phyloP scores from a whole-genome alignment of 2,113 vertebrate species.

The Forbesichthys papilliferus region DNA sequence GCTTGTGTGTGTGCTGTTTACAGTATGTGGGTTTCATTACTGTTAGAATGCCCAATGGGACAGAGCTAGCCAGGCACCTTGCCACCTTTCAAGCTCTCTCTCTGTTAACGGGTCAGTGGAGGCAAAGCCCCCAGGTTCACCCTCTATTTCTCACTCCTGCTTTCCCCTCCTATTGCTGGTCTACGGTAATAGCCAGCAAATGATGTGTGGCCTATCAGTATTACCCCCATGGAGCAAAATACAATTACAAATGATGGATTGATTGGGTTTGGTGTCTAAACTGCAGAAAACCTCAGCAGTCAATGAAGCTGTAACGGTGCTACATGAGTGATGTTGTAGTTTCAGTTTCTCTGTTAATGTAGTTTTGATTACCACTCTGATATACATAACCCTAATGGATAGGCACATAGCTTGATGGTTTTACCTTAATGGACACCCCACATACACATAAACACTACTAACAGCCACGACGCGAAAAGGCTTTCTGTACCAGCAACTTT shows the following conservation, averaged over 20 bases:
- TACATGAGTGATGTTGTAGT: not conserved
- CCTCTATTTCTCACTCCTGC: not conserved
- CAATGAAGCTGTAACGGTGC: not conserved
- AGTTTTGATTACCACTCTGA: not conserved
- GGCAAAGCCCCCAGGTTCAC: slow-evolving; percentile 24
- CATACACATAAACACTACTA: too few relatives aligned
- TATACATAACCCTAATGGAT: not conserved
- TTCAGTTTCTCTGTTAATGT: not conserved
- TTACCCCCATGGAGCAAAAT: slow-evolving; percentile 17
- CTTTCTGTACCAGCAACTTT: too few relatives aligned
- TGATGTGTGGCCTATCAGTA: slow-evolving; percentile 31
- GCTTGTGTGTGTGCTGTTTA: not conserved
- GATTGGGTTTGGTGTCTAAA: not conserved
- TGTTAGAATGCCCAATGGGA: slow-evolving; percentile 36
- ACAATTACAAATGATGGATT: not conserved
- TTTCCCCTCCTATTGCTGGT: slow-evolving; percentile 7
- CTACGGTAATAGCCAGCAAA: slow-evolving; percentile 35
- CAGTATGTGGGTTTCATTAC: slow-evolving; percentile 3
- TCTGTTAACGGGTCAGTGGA: slow-evolving; percentile 43
- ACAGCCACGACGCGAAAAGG: too few relatives aligned
- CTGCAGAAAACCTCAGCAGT: not conserved
- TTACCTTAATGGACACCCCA: too few relatives aligned
- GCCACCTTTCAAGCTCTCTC: slow-evolving; percentile 37
- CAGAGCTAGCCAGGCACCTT: not conserved
- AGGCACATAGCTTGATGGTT: not conserved